These are phyloP conservation scores for Helicoverpa armigera DNA, from an alignment of 1,140 invertebrate genomes.

Conservation along the genomic window DNA sequence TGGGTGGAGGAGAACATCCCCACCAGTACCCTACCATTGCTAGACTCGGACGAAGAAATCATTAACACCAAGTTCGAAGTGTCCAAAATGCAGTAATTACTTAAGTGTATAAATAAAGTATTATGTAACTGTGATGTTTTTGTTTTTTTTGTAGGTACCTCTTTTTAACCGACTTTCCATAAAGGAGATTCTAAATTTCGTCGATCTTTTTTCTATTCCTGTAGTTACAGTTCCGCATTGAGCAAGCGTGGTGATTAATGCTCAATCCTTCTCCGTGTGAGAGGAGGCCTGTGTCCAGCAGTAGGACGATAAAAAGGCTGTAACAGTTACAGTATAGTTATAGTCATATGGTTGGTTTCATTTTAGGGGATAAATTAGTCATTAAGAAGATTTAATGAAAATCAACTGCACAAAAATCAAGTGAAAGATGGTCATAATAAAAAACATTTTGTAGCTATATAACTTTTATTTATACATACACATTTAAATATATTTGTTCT, in stretches of 20 bases:
- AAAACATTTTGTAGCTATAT: conserved; percentile 47
- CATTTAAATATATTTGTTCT: conserved; percentile 73
- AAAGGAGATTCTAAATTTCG: background rate
- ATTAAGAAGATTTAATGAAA: no score
- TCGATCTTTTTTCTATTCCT: no score
- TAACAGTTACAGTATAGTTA: no score
- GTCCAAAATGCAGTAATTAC: conserved; percentile 94
- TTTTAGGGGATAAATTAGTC: no score
- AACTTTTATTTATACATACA: conserved; percentile 67
- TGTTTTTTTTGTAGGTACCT: conserved; percentile 60
- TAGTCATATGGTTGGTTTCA: no score
- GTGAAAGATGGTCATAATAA: no score
- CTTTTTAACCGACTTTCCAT: background rate
- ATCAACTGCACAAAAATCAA: no score
- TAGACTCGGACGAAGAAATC: conserved; percentile 97
- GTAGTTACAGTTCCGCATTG: no score
- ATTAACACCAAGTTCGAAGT: conserved; percentile 96
- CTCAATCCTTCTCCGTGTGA: no score
- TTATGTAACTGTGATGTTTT: conserved; percentile 64
- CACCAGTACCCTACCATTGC: conserved; percentile 91
- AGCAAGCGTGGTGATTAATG: no score
- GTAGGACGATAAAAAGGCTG: no score
- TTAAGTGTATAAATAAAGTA: conserved; percentile 64
- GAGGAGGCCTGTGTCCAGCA: no score
- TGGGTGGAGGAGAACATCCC: conserved; percentile 98